phyloP scores from a whole-genome alignment of 2,888 invertebrate genomes.

The Protophormia terraenovae region DNA sequence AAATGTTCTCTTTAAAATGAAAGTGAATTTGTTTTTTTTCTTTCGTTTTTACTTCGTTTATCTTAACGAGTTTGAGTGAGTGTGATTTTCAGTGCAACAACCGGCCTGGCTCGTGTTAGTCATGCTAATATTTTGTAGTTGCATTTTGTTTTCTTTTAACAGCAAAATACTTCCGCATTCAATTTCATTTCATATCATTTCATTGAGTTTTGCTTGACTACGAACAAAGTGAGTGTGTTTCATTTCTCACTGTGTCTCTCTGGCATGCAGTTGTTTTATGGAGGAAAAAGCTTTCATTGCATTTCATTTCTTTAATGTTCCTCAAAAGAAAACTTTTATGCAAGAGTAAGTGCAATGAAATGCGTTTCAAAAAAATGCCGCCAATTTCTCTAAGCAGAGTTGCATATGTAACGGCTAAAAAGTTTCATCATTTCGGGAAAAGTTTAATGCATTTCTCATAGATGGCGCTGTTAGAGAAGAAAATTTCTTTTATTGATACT shows the following conservation, averaged over 20 bases:
- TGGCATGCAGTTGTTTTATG: background rate
- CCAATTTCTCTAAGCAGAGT: conserved; percentile 56
- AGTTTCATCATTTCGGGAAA: background rate
- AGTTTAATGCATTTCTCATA: background rate
- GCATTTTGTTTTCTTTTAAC: conserved; percentile 30
- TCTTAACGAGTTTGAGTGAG: background rate
- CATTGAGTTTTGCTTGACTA: too few species aligned
- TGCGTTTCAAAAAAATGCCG: conserved; percentile 47
- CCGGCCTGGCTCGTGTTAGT: conserved; percentile 45
- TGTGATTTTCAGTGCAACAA: conserved; percentile 52
- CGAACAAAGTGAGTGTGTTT: conserved; percentile 21
- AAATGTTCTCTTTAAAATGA: conserved; percentile 51
- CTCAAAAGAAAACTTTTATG: conserved; percentile 19
- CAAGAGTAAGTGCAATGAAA: background rate
- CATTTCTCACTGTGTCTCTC: conserved; percentile 4
- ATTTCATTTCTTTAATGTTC: conserved; percentile 38
- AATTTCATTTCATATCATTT: conserved; percentile 69
- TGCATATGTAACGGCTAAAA: conserved; percentile 38
- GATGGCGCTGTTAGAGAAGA: conserved; percentile 47
- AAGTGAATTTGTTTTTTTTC: conserved; percentile 65
- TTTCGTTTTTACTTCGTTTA: conserved; percentile 6
- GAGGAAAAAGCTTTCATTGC: conserved; percentile 54
- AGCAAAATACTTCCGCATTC: conserved; percentile 70
- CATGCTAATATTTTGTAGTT: too few species aligned
- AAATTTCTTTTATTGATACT: background rate